Evolutionary conservation across 2,113 vertebrate genomes (phyloP), one percentile per base, ranked within the genome.

Genomic region (Mandrillus leucophaeus): DNA sequence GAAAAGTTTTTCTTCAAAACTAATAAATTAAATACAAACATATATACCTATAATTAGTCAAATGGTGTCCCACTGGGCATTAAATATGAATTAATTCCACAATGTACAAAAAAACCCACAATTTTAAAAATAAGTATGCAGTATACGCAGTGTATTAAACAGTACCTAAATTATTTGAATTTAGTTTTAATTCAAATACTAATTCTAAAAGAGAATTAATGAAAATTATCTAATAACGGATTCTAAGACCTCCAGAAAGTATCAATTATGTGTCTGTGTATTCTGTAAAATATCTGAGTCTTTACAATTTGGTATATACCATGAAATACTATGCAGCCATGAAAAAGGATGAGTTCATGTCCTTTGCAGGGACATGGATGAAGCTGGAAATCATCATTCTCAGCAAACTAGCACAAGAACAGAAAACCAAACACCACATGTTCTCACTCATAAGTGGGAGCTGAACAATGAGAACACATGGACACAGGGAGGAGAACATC

Each of bases 1-100:
- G 8, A 80, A 93, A 91, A 80, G 13, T 57, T 90, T 96, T 91
- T 68, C 66, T 86, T 89, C 30, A 75, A 70, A 79, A 84, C 12
- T 45, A 81, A 55, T 52, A n/a, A 35, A 76, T 85, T 73, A 40
- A 52, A 10, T 55, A 61, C 30, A 85, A 80, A 94, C 7, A 72
- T 6, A 68, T 14, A 75, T 35, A 80, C 0, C 5, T 10, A 81
- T 76, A 93, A 75, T 70, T 55, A 93, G 9, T 48, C 32, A 43
- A 32, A 3, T 52, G 16, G 3, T 88, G 0, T 5, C 70, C 14
- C 3, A 48, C 0, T 89, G 38, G 43, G 22, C 14, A 38, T 86
- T 83, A 66, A 82, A 81, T 45, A 78, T 1, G 75, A 76, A 75
- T 59, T 88, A 93, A 81, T 55, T 95, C 38, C 43, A 82, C 59